Evolutionary conservation across 2,888 invertebrate genomes (phyloP), one percentile per base, ranked within the genome.

Genomic region (Drosophila anceps): DNA sequence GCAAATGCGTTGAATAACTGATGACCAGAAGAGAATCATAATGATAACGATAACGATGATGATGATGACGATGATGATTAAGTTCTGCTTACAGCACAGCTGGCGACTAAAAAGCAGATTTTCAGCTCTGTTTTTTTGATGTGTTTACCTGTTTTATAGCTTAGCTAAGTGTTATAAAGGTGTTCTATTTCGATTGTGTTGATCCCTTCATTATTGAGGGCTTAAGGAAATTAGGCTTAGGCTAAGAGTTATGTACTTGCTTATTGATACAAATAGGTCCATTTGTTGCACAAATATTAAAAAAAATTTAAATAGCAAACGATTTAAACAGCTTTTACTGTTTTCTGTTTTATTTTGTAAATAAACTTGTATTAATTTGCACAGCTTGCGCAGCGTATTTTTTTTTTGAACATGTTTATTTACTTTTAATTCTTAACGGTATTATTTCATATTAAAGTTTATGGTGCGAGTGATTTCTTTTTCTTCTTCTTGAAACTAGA

Each of bases 1-100:
- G 53, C 65, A 54, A 50, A 46, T 50, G 86, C 57, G 65, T 68
- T 67, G 89, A 86, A 86, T 86, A 75, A 65, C 66, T 81, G 87
- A 84, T 84, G 81, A 57, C 63, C 62, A 59, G 46, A 46, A 59
- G 46, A 46, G 44, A 57, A 67, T 63, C 53, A 46, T 74, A 31
- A 57, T 62, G 44, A 62, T 55, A 37, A 59, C 55, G 50, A 46
- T 69, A 39, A 72, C n/a, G n/a, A n/a, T 55, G 69, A 63, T 51
- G 69, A 66, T 51, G 64, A 62, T 64, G 59, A 71, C 20, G 33
- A 64, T 65, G 51, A 61, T 61, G 53, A 61, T 61, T 59, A 70
- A 65, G 61, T 31, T 31, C 31, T 50, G 31, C 61, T 51, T 39
- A 20, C 13, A 10, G 50, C 12, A 18, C 41, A 61, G 48, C 76